Conservation (phyloP, 1,140 invertebrate species). For the Drosophila busckii region DNA sequence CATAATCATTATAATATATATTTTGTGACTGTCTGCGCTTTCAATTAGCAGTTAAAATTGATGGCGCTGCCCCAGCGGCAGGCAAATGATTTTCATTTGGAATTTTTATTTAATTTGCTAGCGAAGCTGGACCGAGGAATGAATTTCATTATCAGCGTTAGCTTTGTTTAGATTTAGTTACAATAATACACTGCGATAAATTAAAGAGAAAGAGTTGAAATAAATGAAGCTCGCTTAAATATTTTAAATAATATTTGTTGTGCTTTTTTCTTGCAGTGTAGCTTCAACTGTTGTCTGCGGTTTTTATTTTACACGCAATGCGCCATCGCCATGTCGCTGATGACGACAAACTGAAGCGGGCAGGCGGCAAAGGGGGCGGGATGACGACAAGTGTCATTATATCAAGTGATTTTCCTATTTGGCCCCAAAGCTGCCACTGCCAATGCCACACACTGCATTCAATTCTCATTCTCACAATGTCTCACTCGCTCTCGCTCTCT, state of each 20-base stretch:
- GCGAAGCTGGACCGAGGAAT: too few relatives aligned
- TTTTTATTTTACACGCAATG: conserved; percentile 39
- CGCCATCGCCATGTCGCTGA: conserved; percentile 16
- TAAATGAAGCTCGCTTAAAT: too few relatives aligned
- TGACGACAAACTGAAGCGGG: conserved; percentile 7
- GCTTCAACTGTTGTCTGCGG: conserved; percentile 13
- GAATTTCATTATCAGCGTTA: too few relatives aligned
- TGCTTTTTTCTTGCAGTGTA: too few relatives aligned
- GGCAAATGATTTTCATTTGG: too few relatives aligned
- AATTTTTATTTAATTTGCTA: too few relatives aligned
- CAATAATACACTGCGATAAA: too few relatives aligned
- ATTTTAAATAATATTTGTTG: too few relatives aligned
- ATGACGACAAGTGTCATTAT: conserved; percentile 71
- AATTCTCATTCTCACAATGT: not conserved
- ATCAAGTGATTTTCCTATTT: conserved; percentile 68
- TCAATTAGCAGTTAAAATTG: conserved; percentile 69
- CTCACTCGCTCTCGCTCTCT: not conserved
- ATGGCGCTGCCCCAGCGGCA: conserved; percentile 8
- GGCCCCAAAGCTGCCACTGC: conserved; percentile 37
- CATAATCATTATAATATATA: not conserved
- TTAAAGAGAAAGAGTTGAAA: too few relatives aligned
- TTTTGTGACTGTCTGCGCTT: conserved; percentile 18
- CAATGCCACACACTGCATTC: conserved; percentile 12
- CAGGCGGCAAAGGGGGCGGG: conserved; percentile 8
- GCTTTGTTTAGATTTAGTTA: too few relatives aligned